Percentiles rank a stretch among this genome's conserved stretches.
These are phyloP conservation scores for Caranx melampygus DNA, from an alignment of 2,113 vertebrate species.

Conservation along the genomic window DNA sequence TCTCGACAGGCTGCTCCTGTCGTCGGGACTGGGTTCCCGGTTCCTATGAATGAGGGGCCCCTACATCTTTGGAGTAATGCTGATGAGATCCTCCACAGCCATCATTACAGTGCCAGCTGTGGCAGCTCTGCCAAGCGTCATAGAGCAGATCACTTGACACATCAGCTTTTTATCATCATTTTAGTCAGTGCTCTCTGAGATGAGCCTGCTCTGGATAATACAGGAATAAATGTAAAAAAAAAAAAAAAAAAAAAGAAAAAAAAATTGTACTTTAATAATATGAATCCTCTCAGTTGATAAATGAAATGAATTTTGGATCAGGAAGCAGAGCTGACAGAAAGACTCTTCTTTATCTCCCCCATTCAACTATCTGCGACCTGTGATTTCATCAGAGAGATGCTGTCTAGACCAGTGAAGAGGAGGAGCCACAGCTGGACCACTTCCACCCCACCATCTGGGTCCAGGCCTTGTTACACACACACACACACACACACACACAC, in stretches of 20 bases:
- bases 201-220: background rate
- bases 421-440: constrained; percentile 56
- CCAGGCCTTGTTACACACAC: constrained; percentile 18
- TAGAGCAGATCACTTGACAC: constrained; percentile 6
- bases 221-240: background rate
- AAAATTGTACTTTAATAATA: too few species aligned
- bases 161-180: background rate
- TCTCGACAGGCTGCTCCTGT: constrained; percentile 52
- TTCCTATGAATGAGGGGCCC: constrained; percentile 58
- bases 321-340: constrained; percentile 9
- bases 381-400: constrained; percentile 61
- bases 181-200: background rate
- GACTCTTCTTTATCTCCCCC: background rate
- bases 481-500: too few species aligned
- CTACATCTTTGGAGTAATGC: constrained; percentile 7
- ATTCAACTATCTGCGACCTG: constrained; percentile 36
- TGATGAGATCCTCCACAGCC: constrained; percentile 23
- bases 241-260: background rate
- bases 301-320: background rate
- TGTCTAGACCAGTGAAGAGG: constrained; percentile 3
- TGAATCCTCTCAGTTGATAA: constrained; percentile 2
- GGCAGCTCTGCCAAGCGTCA: constrained; percentile 15
- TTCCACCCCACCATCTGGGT: constrained; percentile 60
- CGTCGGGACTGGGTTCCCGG: constrained; percentile 52
- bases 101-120: constrained; percentile 28